Base-by-base conservation (phyloP, 2,888 invertebrate genomes). In the Melinopterus prodromus region DNA sequence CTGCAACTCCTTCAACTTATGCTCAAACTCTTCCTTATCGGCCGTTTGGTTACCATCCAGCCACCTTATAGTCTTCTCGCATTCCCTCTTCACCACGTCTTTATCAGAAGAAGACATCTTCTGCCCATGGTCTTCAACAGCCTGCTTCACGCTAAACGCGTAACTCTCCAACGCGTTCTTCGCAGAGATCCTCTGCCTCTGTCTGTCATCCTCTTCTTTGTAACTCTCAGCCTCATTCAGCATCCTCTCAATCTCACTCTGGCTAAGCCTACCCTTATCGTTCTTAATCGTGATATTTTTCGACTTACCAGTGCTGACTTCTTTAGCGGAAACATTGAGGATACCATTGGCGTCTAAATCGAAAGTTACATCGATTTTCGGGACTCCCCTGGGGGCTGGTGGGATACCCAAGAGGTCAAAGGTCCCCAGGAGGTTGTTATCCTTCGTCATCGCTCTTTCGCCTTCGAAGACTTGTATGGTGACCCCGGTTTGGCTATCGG, bases 191-290 rank as follows among this genome's bases (percentile, higher is more conserved):
- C 93, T 90, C 83, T 94, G 92, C 9, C 92, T 90, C 84, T 94
- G 94, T 85, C 92, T 92, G 80, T 94, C 93, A 85, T 95, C 95
- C 85, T 95, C 95, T 70, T 93, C 94, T 75, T 92, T 92, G 88
- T 94, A 96, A 75, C 89, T 90, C 85, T 95, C 95, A 0, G 95
- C 95, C 82, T 96, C 95, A 1, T 91, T 89, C 35, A 96, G 89
- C 95, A 95, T 96, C 81, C 94, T 91, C 82, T 97, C 95, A 82
- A 97, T 96, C 85, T 97, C 96, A 5, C 93, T 93, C 87, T 96
- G 94, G 16, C 95, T 95, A 77, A 97, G 90, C 6, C 96, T 91
- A 0, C 96, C 96, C 86, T 94, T 95, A 90, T 96, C 95, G 89
- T 96, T 96, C 87, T 94, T 95, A 82, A 96, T 97, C 72, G 94